Base-by-base conservation (phyloP, 2,888 invertebrate genomes). In the Lasioglossum marginatum region DNA sequence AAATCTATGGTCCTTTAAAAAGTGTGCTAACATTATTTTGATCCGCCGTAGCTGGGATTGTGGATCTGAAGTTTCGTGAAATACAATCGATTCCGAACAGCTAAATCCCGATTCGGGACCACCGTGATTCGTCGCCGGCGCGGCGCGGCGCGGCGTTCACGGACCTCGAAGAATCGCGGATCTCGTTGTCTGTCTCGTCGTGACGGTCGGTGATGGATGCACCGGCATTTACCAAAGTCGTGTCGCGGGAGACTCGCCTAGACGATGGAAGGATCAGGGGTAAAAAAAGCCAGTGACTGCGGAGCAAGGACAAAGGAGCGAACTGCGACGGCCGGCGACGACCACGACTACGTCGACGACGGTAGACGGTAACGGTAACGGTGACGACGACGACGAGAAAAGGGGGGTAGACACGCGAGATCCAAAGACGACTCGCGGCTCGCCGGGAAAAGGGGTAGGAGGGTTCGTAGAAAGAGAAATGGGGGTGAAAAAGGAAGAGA, bases 171-270 rank as follows among this genome's bases (percentile, higher is more conserved):
- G 48, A 52, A 52, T 19, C 48, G 4, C 60, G 5, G 60, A 60
- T 60, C 60, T 27, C 27, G 60, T 60, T 14, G 16, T 6, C 66
- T 19, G 66, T 66, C 66, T 66, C 57, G 78, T 52, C 23, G 78
- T 84, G 89, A 84, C 87, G 87, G 71, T 37, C 77, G 83, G 85
- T 90, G 90, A 90, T 90, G 90, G 88, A 90, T 90, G 88, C 87
- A 83, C 83, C 82, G 85, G 85, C 88, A 89, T 89, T 88, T 87
- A 87, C 83, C 87, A 88, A 87, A 88, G 85, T 85, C 89, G 84
- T 86, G 60, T 79, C 76, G 77, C 70, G 79, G 73, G 45, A 68
- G 82, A 82, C 78, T 81, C 86, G 82, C 77, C 78, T 81, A 81
- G 86, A 83, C 86, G 87, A 77, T 86, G 80, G 87, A 80, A 82